These are phyloP conservation scores for Trematomus bernacchii DNA, from an alignment of 2,797 vertebrate genomes.

Conservation along the genomic window DNA sequence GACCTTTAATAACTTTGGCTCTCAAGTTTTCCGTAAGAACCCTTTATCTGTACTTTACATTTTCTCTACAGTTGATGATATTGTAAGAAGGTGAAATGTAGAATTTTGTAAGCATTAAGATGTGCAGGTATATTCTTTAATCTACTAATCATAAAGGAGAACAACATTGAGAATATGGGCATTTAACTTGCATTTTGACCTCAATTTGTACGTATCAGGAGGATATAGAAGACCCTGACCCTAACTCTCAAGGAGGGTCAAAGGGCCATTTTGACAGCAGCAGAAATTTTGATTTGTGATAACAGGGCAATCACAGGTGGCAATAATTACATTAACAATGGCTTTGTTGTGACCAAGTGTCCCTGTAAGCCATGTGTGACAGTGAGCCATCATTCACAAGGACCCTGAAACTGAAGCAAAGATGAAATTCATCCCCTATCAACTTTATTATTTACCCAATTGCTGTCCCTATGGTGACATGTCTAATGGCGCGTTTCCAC, in stretches of 20 bases:
- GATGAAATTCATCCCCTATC: background rate
- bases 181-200: too few relatives aligned
- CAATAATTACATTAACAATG: too few relatives aligned
- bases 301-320: too few relatives aligned
- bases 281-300: too few relatives aligned
- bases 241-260: too few relatives aligned
- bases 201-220: too few relatives aligned
- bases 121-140: background rate
- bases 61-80: background rate
- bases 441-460: background rate
- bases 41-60: background rate
- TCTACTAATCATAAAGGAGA: background rate
- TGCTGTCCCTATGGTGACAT: background rate
- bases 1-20: background rate
- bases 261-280: too few relatives aligned
- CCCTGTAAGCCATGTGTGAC: too few relatives aligned
- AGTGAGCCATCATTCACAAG: background rate
- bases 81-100: background rate
- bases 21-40: background rate
- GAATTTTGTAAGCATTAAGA: background rate
- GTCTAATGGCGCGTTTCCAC: too few relatives aligned
- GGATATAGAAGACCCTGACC: too few relatives aligned
- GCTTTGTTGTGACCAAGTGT: too few relatives aligned
- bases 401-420: background rate
- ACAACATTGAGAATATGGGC: too few relatives aligned